Evolutionary conservation across 2,113 vertebrate species (phyloP).

Genomic region (Lepus americanus): DNA sequence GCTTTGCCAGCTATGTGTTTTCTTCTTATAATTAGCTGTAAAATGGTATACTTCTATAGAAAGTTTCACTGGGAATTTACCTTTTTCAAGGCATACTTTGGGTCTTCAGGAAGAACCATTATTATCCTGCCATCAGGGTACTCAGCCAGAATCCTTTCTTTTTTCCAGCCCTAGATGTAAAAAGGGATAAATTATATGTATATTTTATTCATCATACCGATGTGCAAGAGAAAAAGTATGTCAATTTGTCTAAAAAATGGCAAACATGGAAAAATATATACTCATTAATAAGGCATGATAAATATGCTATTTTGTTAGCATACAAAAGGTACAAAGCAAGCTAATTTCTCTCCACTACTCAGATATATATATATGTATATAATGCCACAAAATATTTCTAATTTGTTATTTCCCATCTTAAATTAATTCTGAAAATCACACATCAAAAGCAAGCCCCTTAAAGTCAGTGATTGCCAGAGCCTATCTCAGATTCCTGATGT

Average conservation of each 20-base stretch:
- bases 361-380: constrained; percentile 9
- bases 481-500: constrained; percentile 74
- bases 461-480: constrained; percentile 80
- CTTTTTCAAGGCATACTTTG: constrained; percentile 99
- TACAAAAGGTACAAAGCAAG: constrained; percentile 60
- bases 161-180: constrained; percentile 96
- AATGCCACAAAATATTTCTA: constrained; percentile 69
- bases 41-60: constrained; percentile 16
- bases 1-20: background rate
- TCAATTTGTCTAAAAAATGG: constrained; percentile 61
- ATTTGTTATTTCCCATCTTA: constrained; percentile 76
- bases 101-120: constrained; percentile 98
- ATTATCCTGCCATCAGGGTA: constrained; percentile 99
- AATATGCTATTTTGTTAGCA: constrained; percentile 80
- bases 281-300: constrained; percentile 77
- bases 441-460: constrained; percentile 78
- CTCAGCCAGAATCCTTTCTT: constrained; percentile 97
- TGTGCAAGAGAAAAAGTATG: constrained; percentile 69
- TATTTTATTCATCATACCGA: constrained; percentile 67
- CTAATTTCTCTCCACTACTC: constrained; percentile 57
- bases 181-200: constrained; percentile 80
- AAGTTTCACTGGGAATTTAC: constrained; percentile 85
- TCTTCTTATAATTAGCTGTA: constrained; percentile 8
- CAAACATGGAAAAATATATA: constrained; percentile 60
- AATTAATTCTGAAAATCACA: constrained; percentile 77